A percentile compares a stretch with the other conserved stretches of the same genome.
Evolutionary conservation across 2,888 invertebrate species (phyloP).

Genomic region (Caenorhabditis plicata): DNA sequence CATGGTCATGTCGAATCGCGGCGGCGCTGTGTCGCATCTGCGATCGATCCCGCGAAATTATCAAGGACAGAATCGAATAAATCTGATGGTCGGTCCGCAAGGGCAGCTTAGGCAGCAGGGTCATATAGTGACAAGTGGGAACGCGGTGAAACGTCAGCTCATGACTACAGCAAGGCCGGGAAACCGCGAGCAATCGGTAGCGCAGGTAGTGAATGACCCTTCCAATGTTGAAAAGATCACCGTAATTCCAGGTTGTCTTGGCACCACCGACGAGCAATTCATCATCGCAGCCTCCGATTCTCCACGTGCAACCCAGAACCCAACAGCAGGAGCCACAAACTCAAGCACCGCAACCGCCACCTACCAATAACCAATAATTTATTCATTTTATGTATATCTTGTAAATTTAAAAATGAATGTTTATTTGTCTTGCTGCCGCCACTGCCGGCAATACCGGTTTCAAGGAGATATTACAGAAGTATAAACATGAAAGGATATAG

Average conservation of each 20-base stretch:
- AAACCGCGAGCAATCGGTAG: too few relatives aligned
- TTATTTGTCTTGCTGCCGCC: too few relatives aligned
- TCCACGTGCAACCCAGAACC: not conserved
- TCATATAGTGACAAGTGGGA: not conserved
- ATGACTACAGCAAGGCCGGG: not conserved
- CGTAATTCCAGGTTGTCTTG: too few relatives aligned
- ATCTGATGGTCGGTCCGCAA: slow-evolving; percentile 16
- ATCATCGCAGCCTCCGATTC: not conserved
- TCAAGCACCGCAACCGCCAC: not conserved
- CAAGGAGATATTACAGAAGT: too few relatives aligned
- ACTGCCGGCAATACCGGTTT: too few relatives aligned
- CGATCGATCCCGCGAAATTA: slow-evolving; percentile 13
- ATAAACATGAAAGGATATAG: too few relatives aligned
- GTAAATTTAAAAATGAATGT: too few relatives aligned
- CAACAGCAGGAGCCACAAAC: not conserved
- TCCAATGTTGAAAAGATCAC: too few relatives aligned
- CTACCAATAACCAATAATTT: too few relatives aligned
- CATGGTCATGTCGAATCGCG: slow-evolving; percentile 19
- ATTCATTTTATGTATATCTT: too few relatives aligned
- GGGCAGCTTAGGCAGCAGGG: slow-evolving; percentile 2
- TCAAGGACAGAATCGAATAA: slow-evolving; percentile 14
- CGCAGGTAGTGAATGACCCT: too few relatives aligned
- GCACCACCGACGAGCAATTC: not conserved
- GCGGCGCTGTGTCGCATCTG: slow-evolving; percentile 8
- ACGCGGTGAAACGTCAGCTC: not conserved